A percentile compares a stretch with the other conserved stretches of the same genome.
Evolutionary conservation across 2,797 vertebrate genomes (phyloP).

Genomic region (Ceyx erithaca): DNA sequence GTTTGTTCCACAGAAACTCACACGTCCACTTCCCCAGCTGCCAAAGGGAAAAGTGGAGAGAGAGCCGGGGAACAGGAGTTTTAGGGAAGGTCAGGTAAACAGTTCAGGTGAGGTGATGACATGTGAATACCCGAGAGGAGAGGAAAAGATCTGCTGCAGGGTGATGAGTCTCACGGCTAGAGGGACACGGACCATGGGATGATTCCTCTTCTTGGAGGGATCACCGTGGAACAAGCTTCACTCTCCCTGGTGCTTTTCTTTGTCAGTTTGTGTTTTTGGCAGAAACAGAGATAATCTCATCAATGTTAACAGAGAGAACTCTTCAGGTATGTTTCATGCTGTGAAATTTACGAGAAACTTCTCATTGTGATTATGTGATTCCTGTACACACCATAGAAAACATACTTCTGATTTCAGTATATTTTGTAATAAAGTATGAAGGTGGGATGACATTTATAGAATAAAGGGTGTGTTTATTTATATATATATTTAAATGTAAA

Average conservation of each 20-base stretch:
- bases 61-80: not conserved
- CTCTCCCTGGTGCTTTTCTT: not conserved
- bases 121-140: not conserved
- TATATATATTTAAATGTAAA: not conserved
- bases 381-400: not conserved
- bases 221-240: not conserved
- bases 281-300: not conserved
- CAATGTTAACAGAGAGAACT: not conserved
- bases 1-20: not conserved
- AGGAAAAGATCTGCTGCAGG: not conserved
- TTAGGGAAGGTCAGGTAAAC: not conserved
- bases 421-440: not conserved
- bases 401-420: not conserved
- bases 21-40: not conserved
- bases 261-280: not conserved
- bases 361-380: not conserved
- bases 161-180: not conserved
- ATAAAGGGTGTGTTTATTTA: not conserved
- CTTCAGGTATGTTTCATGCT: not conserved
- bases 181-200: too few relatives aligned
- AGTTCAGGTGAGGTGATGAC: not conserved
- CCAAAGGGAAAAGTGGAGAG: not conserved
- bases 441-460: not conserved
- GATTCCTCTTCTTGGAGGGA: not conserved
- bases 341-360: not conserved